These are phyloP conservation scores for Bradysia coprophila DNA, from an alignment of 1,140 invertebrate species.

Conservation along the genomic window DNA sequence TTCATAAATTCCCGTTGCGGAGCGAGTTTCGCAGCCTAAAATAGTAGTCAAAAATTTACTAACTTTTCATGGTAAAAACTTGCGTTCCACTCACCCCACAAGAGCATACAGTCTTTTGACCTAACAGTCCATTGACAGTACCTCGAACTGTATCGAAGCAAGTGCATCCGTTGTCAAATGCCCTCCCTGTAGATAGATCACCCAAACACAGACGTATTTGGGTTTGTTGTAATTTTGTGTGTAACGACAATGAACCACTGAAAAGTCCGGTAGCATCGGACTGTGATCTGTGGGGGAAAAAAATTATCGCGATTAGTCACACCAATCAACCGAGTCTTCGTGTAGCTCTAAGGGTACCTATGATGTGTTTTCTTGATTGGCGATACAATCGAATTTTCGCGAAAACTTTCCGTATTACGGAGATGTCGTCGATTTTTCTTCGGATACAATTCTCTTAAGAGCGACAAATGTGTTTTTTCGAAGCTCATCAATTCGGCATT, in stretches of 20 bases:
- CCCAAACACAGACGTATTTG: conserved; percentile 54
- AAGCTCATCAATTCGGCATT: conserved; percentile 14
- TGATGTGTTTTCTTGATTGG: neutral
- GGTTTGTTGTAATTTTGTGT: conserved; percentile 16
- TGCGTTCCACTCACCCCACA: too few species aligned
- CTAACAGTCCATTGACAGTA: conserved; percentile 53
- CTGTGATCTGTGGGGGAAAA: too few species aligned
- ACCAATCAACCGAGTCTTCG: too few species aligned
- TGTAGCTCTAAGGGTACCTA: too few species aligned
- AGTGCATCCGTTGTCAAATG: conserved; percentile 91
- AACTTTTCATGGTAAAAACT: too few species aligned
- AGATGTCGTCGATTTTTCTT: conserved; percentile 14
- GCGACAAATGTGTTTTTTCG: conserved; percentile 23
- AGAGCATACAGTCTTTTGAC: conserved; percentile 48
- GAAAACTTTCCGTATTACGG: neutral
- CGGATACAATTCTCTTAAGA: conserved; percentile 23
- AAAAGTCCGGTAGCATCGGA: conserved; percentile 66
- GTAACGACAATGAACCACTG: conserved; percentile 9
- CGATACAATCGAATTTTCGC: neutral
- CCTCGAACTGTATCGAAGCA: conserved; percentile 47
- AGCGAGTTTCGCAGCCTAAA: conserved; percentile 59
- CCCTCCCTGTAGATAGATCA: conserved; percentile 79
- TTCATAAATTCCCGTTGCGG: conserved; percentile 77
- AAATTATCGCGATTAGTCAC: too few species aligned
- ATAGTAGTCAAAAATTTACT: too few species aligned